These are phyloP conservation scores for Antrozous pallidus DNA, from an alignment of 2,797 vertebrate species.

Conservation along the genomic window DNA sequence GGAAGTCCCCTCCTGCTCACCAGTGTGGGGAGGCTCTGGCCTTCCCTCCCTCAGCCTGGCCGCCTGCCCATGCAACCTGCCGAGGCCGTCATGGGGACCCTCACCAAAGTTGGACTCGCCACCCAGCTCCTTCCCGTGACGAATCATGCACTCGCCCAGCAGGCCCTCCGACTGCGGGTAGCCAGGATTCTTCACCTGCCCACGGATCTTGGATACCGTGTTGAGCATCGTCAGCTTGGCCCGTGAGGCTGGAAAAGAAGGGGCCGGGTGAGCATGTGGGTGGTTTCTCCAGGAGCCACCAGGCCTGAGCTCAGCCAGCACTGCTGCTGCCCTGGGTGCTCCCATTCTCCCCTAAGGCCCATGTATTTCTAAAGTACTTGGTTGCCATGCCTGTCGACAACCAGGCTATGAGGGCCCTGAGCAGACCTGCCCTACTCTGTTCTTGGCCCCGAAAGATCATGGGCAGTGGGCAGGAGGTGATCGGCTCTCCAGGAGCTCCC, in stretches of 20 bases:
- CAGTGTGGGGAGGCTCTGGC: neutral
- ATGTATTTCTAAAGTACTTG: neutral
- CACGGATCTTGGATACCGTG: constrained; percentile 97
- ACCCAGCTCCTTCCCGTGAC: constrained; percentile 95
- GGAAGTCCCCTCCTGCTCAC: neutral
- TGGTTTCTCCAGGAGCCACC: neutral
- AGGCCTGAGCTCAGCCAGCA: neutral
- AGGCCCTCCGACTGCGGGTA: constrained; percentile 97
- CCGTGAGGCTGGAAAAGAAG: constrained; percentile 87
- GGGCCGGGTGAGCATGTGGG: neutral
- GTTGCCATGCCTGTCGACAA: neutral
- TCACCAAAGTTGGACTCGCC: constrained; percentile 98
- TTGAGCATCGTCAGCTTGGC: constrained; percentile 98
- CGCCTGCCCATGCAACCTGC: neutral
- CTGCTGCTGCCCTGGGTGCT: fast-evolving
- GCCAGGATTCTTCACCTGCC: constrained; percentile 97
- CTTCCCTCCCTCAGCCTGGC: neutral
- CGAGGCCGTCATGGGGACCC: neutral
- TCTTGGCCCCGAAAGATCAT: neutral
- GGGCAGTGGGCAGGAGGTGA: neutral
- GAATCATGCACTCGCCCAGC: constrained; percentile 95
- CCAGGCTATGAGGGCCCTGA: neutral
- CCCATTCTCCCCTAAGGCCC: neutral
- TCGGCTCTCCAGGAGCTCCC: too few relatives aligned
- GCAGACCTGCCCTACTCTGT: neutral